Evolutionary conservation across 1,140 invertebrate species (phyloP).

Genomic region (Cyphomyrmex costatus): DNA sequence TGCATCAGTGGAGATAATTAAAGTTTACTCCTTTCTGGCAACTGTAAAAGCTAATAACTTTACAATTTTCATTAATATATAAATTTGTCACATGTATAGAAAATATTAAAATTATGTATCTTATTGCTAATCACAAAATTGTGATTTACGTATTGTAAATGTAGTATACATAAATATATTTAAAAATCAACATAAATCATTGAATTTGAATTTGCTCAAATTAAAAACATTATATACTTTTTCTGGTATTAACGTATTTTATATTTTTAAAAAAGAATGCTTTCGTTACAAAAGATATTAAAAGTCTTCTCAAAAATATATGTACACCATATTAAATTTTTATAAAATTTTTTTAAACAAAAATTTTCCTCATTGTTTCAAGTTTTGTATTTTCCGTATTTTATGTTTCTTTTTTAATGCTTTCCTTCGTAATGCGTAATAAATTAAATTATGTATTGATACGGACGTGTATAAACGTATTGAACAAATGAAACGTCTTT

Average conservation of each 20-base stretch:
- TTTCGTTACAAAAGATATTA: background rate
- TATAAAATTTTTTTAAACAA: background rate
- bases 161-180: background rate
- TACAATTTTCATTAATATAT: background rate
- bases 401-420: background rate
- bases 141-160: background rate
- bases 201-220: background rate
- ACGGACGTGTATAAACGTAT: background rate
- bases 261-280: background rate
- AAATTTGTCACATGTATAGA: background rate
- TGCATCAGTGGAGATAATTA: background rate
- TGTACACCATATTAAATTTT: background rate
- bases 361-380: background rate
- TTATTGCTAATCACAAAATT: background rate
- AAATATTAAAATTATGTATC: constrained; percentile 15
- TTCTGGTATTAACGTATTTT: background rate
- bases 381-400: background rate
- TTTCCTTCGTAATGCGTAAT: background rate
- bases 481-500: background rate
- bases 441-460: constrained; percentile 20
- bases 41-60: background rate
- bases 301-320: background rate
- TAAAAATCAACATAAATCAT: background rate
- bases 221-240: background rate
- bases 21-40: background rate